Base-by-base conservation (phyloP, 2,113 vertebrate species). In the Ivindomyrus marchei region DNA sequence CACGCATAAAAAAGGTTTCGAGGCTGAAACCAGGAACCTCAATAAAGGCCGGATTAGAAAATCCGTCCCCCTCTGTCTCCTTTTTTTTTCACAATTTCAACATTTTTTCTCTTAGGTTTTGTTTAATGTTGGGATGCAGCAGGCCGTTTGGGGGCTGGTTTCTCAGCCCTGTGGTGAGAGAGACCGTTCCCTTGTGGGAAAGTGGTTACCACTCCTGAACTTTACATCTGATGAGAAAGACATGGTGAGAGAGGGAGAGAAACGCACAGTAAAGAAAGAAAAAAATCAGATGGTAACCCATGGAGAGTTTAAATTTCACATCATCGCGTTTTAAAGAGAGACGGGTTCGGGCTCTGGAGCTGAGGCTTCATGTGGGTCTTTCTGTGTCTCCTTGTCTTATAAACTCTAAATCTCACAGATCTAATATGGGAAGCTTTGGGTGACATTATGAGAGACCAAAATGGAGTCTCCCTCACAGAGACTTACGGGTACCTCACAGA, bases 11-110 rank as follows among this genome's bases (percentile, higher is more conserved):
- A 96, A 97, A 95, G 94, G 93, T 96, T 95, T 94, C 92, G 92
- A 94, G 94, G 95, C 95, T 91, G 94, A 96, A 96, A 96, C 95
- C 96, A 96, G 95, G 94, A 95, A 96, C 96, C 96, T 96, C 96
- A 97, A 97, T 97, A 97, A 96, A 97, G 96, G 96, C 95, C 93
- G 95, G 94, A 96, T 97, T 96, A 97, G 95, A 96, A 96, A 96
- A 96, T 95, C 94, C 94, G 95, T 95, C 93, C 95, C 94, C 95
- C 95, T 94, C 66, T 94, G 94, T 93, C 93, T 93, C 93, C 92
- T 92, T 93, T 93, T 93, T 93, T 93, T 94, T 93, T 93, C 92
- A 94, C 93, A 95, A 95, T 95, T 94, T 90, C 88, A 94, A 94
- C 93, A 95, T 95, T 94, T 93, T 94, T 94, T 94, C 92, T 93